phyloP scores from a whole-genome alignment of 2,113 vertebrate genomes.

The Mugil cephalus region DNA sequence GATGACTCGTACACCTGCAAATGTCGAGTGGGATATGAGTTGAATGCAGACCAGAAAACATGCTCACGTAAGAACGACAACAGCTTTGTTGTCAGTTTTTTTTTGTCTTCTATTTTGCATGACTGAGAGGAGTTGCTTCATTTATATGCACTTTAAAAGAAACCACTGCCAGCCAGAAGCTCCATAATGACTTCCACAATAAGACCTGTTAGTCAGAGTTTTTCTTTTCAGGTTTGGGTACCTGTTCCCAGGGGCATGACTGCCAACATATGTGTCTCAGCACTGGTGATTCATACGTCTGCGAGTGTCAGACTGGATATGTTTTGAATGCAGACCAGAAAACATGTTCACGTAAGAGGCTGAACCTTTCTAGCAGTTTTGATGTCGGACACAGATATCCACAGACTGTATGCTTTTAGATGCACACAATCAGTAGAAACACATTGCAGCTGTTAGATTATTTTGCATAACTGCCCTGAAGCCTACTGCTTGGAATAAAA shows the following conservation, averaged over 20 bases:
- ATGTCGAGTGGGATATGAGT: constrained; percentile 78
- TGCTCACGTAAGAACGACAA: constrained; percentile 74
- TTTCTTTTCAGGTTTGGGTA: constrained; percentile 38
- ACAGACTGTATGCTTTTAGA: too few relatives aligned
- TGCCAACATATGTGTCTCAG: constrained; percentile 81
- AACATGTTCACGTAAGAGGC: constrained; percentile 69
- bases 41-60: constrained; percentile 83
- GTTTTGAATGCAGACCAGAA: constrained; percentile 78
- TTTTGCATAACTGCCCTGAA: too few relatives aligned
- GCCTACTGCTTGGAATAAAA: too few relatives aligned
- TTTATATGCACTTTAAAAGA: too few relatives aligned
- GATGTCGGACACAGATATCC: too few relatives aligned
- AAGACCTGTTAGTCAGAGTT: background rate
- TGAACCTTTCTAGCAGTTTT: background rate
- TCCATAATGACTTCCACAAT: too few relatives aligned
- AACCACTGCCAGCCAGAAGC: too few relatives aligned
- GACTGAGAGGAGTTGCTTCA: too few relatives aligned
- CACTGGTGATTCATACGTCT: constrained; percentile 55
- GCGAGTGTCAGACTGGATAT: constrained; percentile 73
- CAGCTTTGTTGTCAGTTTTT: too few relatives aligned
- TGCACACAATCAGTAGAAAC: too few relatives aligned
- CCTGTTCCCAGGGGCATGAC: constrained; percentile 67
- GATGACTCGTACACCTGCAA: constrained; percentile 71
- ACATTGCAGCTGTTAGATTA: too few relatives aligned
- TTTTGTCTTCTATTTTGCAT: too few relatives aligned